A percentile compares a stretch with the other conserved stretches of the same genome.
These are phyloP conservation scores for Xyrichtys novacula DNA, from an alignment of 2,797 vertebrate species.

Conservation along the genomic window DNA sequence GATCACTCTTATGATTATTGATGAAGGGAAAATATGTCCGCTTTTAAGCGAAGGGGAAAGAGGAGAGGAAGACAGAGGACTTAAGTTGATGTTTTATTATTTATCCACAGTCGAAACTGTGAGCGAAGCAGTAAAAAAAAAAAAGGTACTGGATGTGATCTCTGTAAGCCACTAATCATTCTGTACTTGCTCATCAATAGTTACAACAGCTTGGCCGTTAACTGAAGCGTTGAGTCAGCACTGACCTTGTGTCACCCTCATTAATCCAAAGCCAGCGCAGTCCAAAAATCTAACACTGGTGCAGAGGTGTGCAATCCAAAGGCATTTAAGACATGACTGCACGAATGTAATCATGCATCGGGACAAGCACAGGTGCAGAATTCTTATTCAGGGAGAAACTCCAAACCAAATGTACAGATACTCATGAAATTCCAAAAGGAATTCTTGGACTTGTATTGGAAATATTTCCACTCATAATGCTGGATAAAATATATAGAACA, in stretches of 20 bases:
- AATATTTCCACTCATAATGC: no score
- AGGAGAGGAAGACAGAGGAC: not conserved
- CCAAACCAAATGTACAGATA: not conserved
- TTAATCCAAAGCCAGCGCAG: slow-evolving; percentile 68
- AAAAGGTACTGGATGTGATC: slow-evolving; percentile 33
- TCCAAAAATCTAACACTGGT: slow-evolving; percentile 47
- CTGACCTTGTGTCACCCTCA: slow-evolving; percentile 66
- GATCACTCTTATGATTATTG: slow-evolving; percentile 29
- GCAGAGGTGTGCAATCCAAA: slow-evolving; percentile 5
- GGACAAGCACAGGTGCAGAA: not conserved
- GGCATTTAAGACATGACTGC: slow-evolving; percentile 1
- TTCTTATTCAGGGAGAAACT: not conserved
- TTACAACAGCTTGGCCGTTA: slow-evolving; percentile 48
- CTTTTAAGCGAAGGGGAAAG: not conserved
- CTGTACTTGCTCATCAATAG: slow-evolving; percentile 60
- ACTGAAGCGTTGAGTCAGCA: slow-evolving; percentile 61
- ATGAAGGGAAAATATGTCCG: slow-evolving; percentile 33
- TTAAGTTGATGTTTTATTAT: slow-evolving; percentile 33
- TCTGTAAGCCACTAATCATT: slow-evolving; percentile 55
- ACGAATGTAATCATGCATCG: not conserved
- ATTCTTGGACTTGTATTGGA: no score
- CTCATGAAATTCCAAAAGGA: no score
- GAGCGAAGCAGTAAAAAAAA: slow-evolving; percentile 12
- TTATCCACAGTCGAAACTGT: slow-evolving; percentile 9
- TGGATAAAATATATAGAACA: no score